Base-by-base conservation (phyloP, 2,888 invertebrate species). In the Calameuta pallipes region DNA sequence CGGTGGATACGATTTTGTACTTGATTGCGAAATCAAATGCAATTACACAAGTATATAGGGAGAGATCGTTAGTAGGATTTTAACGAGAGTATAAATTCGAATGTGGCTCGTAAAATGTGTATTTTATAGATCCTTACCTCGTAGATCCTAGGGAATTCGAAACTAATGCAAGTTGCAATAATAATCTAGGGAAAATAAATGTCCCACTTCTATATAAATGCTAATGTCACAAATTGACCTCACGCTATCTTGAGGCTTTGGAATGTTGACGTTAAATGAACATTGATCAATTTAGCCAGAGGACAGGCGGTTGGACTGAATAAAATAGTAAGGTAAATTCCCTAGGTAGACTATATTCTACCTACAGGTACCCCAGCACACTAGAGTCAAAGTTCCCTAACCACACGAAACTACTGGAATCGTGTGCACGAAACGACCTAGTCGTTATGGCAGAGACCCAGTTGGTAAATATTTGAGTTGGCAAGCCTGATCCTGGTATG, bases 381-480 rank as follows among this genome's bases (percentile, higher is more conserved):
- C 56, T 23, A 9, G 56, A 23, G 56, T 56, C 56, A 9, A 56
- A 56, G 15, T 56, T 56, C 23, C 56, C 56, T 56, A 23, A 56
- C 56, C 56, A 56, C 56, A 56, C 9, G 23, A 56, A 56, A 56
- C 56, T 56, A 56, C 56, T 56, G 56, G 23, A 56, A 56, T 56
- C 56, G 23, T 56, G 2, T 56, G 23, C 56, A 23, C 56, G 56
- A 56, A 56, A 56, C 56, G 56, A 56, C 56, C 56, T 23, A 23
- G 56, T 15, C 56, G 56, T 56, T 56, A 56, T 56, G 34, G 33
- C 71, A 34, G 31, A 56, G 78, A 77, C 80, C 78, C 80, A 80
- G 78, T 78, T 79, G 80, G 83, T 78, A 83, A 84, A 85, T 83
- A 84, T 85, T 85, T 85, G 84, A 85, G 78, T 85, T 85, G 83